Conservation (phyloP, 2,888 invertebrate species). For the Antheraea assamensis region DNA sequence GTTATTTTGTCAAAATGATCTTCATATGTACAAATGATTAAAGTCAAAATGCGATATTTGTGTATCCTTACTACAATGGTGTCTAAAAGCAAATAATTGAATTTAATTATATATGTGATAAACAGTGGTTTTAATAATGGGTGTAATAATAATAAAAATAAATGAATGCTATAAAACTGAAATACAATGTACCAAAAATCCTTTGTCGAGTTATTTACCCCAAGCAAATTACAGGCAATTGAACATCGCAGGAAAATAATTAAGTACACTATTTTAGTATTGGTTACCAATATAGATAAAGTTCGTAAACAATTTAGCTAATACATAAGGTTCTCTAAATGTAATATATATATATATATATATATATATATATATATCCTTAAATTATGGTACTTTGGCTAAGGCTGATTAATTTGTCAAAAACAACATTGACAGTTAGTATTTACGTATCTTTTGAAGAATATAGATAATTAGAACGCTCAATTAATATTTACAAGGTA, state of each 20-base stretch:
- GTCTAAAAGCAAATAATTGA: background rate
- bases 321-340: background rate
- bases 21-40: background rate
- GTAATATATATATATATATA: background rate
- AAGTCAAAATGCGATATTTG: background rate
- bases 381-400: too few species aligned
- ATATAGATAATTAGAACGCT: background rate
- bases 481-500: background rate
- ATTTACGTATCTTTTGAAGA: background rate
- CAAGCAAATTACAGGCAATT: constrained; percentile 2
- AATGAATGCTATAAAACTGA: background rate
- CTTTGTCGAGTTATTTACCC: background rate
- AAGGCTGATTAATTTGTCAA: too few species aligned
- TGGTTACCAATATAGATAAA: background rate
- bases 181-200: background rate
- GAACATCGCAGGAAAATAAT: background rate
- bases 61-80: background rate
- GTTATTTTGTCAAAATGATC: too few species aligned
- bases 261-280: background rate
- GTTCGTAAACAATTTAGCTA: background rate
- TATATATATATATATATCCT: too few species aligned
- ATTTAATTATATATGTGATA: background rate
- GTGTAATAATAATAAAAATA: background rate
- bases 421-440: background rate
- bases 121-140: background rate